Evolutionary conservation across 2,888 invertebrate species (phyloP), one percentile per base, ranked within the genome.

Genomic region (Blastobasis adustella): DNA sequence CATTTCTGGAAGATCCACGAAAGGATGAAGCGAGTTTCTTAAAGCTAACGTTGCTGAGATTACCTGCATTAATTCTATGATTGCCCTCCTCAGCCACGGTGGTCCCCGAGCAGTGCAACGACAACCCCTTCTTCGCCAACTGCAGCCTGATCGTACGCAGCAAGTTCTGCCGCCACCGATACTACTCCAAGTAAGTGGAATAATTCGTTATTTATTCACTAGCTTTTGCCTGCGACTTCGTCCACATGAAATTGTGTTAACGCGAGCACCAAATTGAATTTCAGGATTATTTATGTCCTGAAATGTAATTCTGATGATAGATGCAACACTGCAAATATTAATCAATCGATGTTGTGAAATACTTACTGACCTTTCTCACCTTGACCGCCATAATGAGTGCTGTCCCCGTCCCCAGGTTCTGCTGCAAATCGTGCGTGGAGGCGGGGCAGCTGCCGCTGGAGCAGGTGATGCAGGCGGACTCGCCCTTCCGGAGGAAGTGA

Each of bases 351-450:
- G 23, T 23, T 23, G 23, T 23, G 1, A 23, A 1, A 23, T 23
- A 23, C 23, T 23, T 23, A 23, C 23, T 23, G 23, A 23, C 23
- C 23, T 23, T 23, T 23, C 23, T 23, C 23, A 23, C 23, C 23
- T 23, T 23, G 23, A 23, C 23, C 23, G 2, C 23, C 23, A 23
- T 23, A 23, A 23, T 23, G 23, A 23, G 23, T 2, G 23, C 23
- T 1, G 23, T 49, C 8, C 45, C 6, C n/a, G 3, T 45, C 5
- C 9, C 7, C 68, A 91, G 91, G 57, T 97, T 97, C 92, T 98
- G 98, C 82, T 98, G 98, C 85, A 92, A 93, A 76, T 96, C 97
- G 1, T 98, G 98, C 77, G 95, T 96, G 55, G 90, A 94, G 73
- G 96, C 96, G 0, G 96, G 96, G 1, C 94, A 94, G 72, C 82